These are phyloP conservation scores for Pseudomyrmex pallidus DNA, from an alignment of 1,140 invertebrate species.

Conservation along the genomic window DNA sequence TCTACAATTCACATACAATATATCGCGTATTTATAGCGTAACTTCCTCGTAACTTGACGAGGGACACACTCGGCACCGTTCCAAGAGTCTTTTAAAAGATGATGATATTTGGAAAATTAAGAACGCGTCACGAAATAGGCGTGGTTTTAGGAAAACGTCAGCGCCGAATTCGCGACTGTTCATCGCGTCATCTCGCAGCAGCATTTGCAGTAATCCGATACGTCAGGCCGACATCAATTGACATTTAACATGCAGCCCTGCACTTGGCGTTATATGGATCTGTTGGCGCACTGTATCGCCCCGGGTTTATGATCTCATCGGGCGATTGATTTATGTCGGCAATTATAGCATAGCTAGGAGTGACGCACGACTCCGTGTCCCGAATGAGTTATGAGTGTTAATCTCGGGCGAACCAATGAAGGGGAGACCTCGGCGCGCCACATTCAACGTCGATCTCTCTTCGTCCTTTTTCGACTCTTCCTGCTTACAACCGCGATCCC, in stretches of 20 bases:
- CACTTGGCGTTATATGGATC: slow-evolving; percentile 80
- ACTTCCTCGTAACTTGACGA: no score
- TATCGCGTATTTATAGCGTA: no score
- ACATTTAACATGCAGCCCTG: slow-evolving; percentile 82
- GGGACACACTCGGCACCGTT: neutral
- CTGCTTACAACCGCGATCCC: neutral
- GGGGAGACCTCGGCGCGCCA: slow-evolving; percentile 54
- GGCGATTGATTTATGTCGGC: slow-evolving; percentile 85
- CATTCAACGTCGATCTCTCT: slow-evolving; percentile 29
- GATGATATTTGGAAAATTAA: slow-evolving; percentile 10
- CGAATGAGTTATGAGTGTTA: slow-evolving; percentile 84
- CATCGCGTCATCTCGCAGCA: slow-evolving; percentile 68
- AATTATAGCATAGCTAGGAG: slow-evolving; percentile 84
- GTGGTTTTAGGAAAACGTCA: slow-evolving; percentile 13
- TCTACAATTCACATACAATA: no score
- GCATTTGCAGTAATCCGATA: slow-evolving; percentile 73
- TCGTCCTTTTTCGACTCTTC: slow-evolving; percentile 55
- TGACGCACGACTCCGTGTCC: slow-evolving; percentile 83
- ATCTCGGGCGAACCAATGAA: slow-evolving; percentile 81
- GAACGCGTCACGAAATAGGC: neutral
- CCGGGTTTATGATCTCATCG: slow-evolving; percentile 85
- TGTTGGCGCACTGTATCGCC: slow-evolving; percentile 82
- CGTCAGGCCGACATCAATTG: slow-evolving; percentile 79
- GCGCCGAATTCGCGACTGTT: slow-evolving; percentile 18
- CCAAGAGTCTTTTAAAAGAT: neutral